These are phyloP conservation scores for Micromesistius poutassou DNA, from an alignment of 2,797 vertebrate species.

Conservation along the genomic window DNA sequence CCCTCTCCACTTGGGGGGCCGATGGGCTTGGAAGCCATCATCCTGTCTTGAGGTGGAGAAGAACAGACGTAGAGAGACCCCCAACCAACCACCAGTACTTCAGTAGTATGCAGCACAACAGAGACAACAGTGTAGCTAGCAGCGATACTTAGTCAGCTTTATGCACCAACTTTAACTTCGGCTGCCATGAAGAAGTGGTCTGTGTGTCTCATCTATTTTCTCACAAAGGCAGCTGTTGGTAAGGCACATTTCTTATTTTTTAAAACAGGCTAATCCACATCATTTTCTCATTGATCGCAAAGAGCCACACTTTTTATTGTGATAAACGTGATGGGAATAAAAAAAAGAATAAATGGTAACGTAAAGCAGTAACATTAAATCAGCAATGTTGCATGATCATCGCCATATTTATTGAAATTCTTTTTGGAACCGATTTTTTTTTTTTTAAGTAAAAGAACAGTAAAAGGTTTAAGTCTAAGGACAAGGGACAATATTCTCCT, in stretches of 20 bases:
- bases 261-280: neutral
- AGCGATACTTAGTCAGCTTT: neutral
- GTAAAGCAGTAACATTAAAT: neutral
- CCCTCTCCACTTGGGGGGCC: slow-evolving; percentile 3
- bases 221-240: slow-evolving; percentile 52
- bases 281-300: neutral
- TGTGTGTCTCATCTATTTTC: slow-evolving; percentile 23
- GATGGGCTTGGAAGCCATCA: slow-evolving; percentile 31
- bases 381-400: neutral
- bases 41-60: slow-evolving; percentile 51
- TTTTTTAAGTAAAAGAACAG: neutral
- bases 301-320: neutral
- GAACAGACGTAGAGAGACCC: slow-evolving; percentile 27
- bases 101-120: slow-evolving; percentile 27
- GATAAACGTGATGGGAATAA: neutral
- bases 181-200: slow-evolving; percentile 44
- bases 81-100: slow-evolving; percentile 19
- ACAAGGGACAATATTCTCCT: neutral
- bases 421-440: neutral
- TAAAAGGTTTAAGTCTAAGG: neutral
- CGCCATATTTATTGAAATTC: neutral
- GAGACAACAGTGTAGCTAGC: neutral
- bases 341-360: neutral
- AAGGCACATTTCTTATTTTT: slow-evolving; percentile 14
- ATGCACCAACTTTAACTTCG: neutral